Evolutionary conservation across 2,113 vertebrate species (phyloP), one percentile per base, ranked within the genome.

Genomic region (Brevimyrus niger): DNA sequence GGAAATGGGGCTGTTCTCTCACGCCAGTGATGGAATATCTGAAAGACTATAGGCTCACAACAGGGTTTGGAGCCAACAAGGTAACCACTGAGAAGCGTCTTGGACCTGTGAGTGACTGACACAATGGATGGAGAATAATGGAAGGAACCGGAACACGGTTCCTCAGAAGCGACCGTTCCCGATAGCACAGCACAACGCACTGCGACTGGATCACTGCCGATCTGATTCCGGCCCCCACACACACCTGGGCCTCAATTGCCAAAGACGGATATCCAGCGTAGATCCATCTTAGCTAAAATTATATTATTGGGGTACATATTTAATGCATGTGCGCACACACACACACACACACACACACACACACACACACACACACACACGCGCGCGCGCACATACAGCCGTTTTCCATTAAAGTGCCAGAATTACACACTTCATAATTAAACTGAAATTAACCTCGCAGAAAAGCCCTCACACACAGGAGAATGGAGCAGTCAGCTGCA

Each of bases 401-500:
- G 0, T 42, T 80, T 80, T 42, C 73, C 35, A 42, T 69, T 69
- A 69, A 31, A 19, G 73, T 80, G 31, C 73, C 73, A 38, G 35
- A 80, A 80, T 80, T 42, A 80, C 5, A 42, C 35, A 42, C 73
- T 80, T 80, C 35, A 80, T 80, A 42, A 80, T 80, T 80, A 80
- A 80, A 80, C 73, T 80, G 73, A 80, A 80, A 80, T 80, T 42
- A 80, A 90, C 50, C 90, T 61, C 42, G 19, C 58, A 90, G 46
- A 89, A 84, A 89, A 91, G 55, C 89, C 90, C 88, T 90, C 92
- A 90, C 73, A 86, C 87, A 91, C 92, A 93, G 93, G 91, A 89
- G 91, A 76, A 76, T 90, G 94, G 93, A 93, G 93, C 93, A 94
- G 94, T 94, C 95, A 96, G 94, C 94, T 96, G 96, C 93, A 94